Evolutionary conservation across 2,113 vertebrate species (phyloP), one percentile per base, ranked within the genome.

Genomic region (Pongo pygmaeus): DNA sequence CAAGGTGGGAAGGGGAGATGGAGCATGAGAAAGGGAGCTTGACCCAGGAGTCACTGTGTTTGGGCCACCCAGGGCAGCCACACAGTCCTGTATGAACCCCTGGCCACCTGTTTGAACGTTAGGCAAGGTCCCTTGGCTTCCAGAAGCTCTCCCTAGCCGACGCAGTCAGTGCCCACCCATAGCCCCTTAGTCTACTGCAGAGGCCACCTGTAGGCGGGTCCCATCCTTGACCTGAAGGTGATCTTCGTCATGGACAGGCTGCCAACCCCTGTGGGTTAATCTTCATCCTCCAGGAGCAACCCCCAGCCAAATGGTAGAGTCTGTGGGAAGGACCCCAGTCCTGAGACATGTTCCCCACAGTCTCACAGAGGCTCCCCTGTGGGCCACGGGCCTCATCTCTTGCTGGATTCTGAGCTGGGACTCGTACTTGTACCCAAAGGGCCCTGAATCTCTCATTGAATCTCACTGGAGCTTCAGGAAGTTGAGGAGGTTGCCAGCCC

Each of bases 81-180:
- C 2, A 1, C 0, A 0, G 14, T 59, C 91, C 52, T 16, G 27
- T 9, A 16, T 1, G 43, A 14, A 20, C 9, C 23, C 74, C n/a
- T 18, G 32, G 16, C 50, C 46, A 67, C 46, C 38, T 80, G 25
- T 61, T 22, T 57, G 75, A 75, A 9, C 3, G 3, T 38, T 14
- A 12, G n/a, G 22, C 40, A 17, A 38, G 25, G 64, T 27, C 13
- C 1, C 18, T 12, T 0, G 11, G 7, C 23, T 3, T 52, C 52
- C 8, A 0, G 74, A 48, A 61, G 17, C 61, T 23, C 43, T 55
- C 35, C 38, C 4, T 4, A 3, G 40, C 32, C 5, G 13, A 22
- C 5, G 6, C 0, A 6, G 10, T 13, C 14, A 0, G 16, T 40
- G 30, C 4, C 59, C 7, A 6, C 6, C 12, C 18, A 2, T 8